Percentiles rank a stretch among this genome's conserved stretches.
phyloP scores from a whole-genome alignment of 1,140 invertebrate genomes.

The Epicauta chinensis region DNA sequence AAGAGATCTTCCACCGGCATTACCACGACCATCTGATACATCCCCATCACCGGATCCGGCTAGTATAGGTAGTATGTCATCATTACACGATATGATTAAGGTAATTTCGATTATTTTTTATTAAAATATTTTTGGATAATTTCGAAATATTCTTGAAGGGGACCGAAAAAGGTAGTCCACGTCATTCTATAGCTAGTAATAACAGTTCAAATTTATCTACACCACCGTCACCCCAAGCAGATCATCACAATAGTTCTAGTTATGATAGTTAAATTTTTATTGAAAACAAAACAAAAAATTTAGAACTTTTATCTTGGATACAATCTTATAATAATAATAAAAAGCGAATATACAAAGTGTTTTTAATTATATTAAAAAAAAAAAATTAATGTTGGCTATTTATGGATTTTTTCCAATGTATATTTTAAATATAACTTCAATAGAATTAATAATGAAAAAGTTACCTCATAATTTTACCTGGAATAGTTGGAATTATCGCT shows the following conservation, averaged over 20 bases:
- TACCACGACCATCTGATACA: conserved; percentile 51
- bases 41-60: conserved; percentile 48
- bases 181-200: conserved; percentile 74
- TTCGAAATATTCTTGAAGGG: conserved; percentile 27
- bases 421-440: no score
- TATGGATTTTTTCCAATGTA: no score
- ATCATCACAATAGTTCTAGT: conserved; percentile 62
- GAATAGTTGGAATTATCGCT: no score
- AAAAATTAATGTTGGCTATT: no score
- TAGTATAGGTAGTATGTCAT: conserved; percentile 65
- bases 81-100: conserved; percentile 64
- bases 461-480: no score
- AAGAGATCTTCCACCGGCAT: conserved; percentile 53
- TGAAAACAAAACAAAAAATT: no score
- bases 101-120: conserved; percentile 23
- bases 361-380: no score
- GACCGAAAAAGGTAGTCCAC: conserved; percentile 43
- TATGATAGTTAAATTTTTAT: conserved; percentile 49
- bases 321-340: no score
- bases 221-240: conserved; percentile 67
- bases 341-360: no score
- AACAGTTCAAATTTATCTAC: conserved; percentile 74
- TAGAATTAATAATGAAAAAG: no score
- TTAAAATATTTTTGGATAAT: not conserved
- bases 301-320: no score